Evolutionary conservation across 2,797 vertebrate genomes (phyloP), one percentile per base, ranked within the genome.

Genomic region (Eulemur coronatus): DNA sequence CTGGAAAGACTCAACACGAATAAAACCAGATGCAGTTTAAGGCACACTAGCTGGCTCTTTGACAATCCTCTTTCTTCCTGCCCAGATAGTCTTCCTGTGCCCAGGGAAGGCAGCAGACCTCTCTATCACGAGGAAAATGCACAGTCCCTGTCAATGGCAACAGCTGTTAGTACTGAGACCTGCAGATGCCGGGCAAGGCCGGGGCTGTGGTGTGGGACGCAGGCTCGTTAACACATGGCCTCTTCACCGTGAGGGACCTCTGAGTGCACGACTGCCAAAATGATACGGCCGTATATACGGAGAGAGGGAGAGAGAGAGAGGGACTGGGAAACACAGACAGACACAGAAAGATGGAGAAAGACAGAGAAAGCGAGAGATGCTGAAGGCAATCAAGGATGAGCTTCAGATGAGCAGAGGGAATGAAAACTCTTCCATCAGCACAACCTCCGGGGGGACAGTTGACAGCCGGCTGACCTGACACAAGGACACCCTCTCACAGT

Each of bases 1-100:
- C 97, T 98, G 97, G 96, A 98, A 98, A 98, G 98, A 97, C 95
- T 96, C 98, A 94, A 85, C 59, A 59, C 85, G 95, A 98, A 96
- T 63, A 90, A 97, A 97, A 97, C 91, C 97, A 97, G 96, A 97
- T 92, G 93, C 76, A 75, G 70, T 84, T 96, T 87, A 70, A 84
- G 97, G 88, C 70, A 35, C 81, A 24, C 15, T 5, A 87, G 91
- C 75, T 61, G 7, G 85, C 76, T 96, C 98, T 97, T 78, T 89
- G 90, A 93, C 95, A 92, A 20, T 20, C 97, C 85, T 85, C 89
- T 96, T 97, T 94, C 96, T 96, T 91, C 93, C 91, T 67, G 92
- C 38, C 79, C 97, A 95, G 76, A 89, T 26, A 78, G 79, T 67
- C 91, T 96, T 96, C 93, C 93, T 70, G 88, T 33, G 72, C 57